Evolutionary conservation across 2,797 vertebrate species (phyloP).

Genomic region (Siniperca obscura): DNA sequence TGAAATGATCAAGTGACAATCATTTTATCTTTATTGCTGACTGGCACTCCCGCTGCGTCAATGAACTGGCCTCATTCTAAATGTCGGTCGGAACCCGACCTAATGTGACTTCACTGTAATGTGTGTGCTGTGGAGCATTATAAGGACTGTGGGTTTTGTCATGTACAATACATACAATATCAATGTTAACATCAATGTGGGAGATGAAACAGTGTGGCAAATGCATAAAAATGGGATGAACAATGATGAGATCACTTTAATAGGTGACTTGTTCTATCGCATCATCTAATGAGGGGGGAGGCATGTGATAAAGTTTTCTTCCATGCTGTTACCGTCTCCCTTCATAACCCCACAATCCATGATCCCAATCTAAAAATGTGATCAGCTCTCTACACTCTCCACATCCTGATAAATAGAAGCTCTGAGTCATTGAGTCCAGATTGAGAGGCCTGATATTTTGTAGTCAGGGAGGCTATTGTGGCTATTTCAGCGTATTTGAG

Average conservation of each 20-base stretch:
- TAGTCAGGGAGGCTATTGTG: slow-evolving; percentile 71
- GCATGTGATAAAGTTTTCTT: slow-evolving; percentile 20
- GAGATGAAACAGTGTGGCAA: not conserved
- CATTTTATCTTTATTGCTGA: not conserved
- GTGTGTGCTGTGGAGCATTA: no score
- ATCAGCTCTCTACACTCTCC: slow-evolving; percentile 55
- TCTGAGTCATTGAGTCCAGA: slow-evolving; percentile 65
- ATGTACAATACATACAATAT: not conserved
- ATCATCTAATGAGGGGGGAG: not conserved
- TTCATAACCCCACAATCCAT: slow-evolving; percentile 29
- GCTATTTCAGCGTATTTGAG: slow-evolving; percentile 72
- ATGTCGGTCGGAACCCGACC: no score
- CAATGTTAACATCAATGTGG: not conserved
- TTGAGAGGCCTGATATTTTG: slow-evolving; percentile 71
- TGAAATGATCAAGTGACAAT: not conserved
- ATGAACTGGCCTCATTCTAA: no score
- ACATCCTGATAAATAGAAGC: slow-evolving; percentile 59
- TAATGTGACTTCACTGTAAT: no score
- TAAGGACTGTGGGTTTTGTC: no score
- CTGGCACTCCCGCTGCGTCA: no score
- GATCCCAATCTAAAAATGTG: slow-evolving; percentile 54
- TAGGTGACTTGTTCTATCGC: not conserved
- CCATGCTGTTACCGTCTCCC: slow-evolving; percentile 4
- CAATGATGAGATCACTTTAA: not conserved
- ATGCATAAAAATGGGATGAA: not conserved